Base-by-base conservation (phyloP, 2,888 invertebrate genomes). In the Fissipunctia ypsillon region DNA sequence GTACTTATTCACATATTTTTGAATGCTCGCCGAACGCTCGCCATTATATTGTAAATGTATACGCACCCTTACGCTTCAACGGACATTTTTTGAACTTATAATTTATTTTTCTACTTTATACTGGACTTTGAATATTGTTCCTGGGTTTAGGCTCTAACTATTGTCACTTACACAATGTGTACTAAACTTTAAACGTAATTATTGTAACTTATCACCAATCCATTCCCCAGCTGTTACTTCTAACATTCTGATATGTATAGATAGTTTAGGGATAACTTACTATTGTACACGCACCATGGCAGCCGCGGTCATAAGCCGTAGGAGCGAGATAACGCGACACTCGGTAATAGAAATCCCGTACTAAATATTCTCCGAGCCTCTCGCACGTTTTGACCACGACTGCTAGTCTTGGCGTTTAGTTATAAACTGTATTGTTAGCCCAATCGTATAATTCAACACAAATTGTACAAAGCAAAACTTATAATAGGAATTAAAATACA, bases 201-300 rank as follows among this genome's bases (percentile, higher is more conserved):
- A 76, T 69, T 50, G 50, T 76, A 54, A 81, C 64, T 72, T 57
- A 81, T 31, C 61, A 63, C 63, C 72, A 54, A 69, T 69, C 48
- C 69, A 50, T 66, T 68, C 66, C 68, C 71, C 71, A 66, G 65
- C 43, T 74, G 82, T 71, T 66, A 81, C 63, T 60, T 56, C 66
- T 71, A 65, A 69, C 71, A 81, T 72, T 63, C 41, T 84, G 85
- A 84, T 85, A 84, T 85, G 85, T 81, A 81, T 76, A 75, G 72
- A 81, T 78, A 83, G 74, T 79, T 83, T 77, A 78, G 78, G 78
- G 83, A 74, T 74, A 78, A 84, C 76, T 83, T 54, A 61, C 65
- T 76, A 76, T 54, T 61, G 16, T 19, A 31, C 25, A 41, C 22
- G 52, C 52, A 60, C 12, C 16, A n/a, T 41, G 9, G 6, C 12